Conservation (phyloP, 2,888 invertebrate species). For the Pyrgus malvae region DNA sequence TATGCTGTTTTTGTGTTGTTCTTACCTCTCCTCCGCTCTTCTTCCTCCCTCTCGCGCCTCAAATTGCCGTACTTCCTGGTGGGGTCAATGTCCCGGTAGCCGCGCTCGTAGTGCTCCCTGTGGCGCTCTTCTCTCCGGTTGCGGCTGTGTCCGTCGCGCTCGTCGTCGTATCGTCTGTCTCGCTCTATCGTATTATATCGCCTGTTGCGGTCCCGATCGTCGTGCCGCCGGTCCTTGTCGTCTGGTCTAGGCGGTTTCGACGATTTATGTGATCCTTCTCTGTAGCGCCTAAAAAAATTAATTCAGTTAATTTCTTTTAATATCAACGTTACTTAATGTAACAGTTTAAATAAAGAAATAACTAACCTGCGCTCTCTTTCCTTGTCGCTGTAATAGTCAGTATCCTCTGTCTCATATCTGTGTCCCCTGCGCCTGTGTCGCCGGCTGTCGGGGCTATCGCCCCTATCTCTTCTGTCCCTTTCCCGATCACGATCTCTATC, state of each 20-base stretch:
- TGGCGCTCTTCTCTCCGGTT: conserved; percentile 50
- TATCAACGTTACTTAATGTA: background rate
- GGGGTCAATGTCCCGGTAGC: conserved; percentile 68
- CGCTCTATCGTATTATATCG: conserved; percentile 56
- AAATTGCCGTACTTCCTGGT: conserved; percentile 56
- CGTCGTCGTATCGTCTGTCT: conserved; percentile 58
- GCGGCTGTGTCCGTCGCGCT: conserved; percentile 38
- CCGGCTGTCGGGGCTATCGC: conserved; percentile 58
- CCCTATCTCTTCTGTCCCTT: conserved; percentile 49
- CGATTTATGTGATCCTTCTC: conserved; percentile 75
- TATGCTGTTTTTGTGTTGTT: no score
- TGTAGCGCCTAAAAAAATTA: conserved; percentile 61
- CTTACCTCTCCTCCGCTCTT: conserved; percentile 56
- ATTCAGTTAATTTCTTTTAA: no score
- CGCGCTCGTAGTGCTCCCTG: conserved; percentile 52
- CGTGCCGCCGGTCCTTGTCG: conserved; percentile 54
- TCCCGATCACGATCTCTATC: conserved; percentile 41
- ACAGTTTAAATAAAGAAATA: background rate
- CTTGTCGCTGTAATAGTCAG: conserved; percentile 86
- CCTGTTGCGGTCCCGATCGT: conserved; percentile 51
- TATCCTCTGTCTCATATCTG: conserved; percentile 85
- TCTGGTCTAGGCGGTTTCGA: conserved; percentile 69
- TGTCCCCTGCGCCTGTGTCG: conserved; percentile 62
- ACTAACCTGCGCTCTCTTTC: conserved; percentile 78
- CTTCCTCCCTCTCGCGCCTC: conserved; percentile 56